Evolutionary conservation across 2,113 vertebrate genomes (phyloP), one percentile per base, ranked within the genome.

Genomic region (Gnathonemus echidnorhynchus): DNA sequence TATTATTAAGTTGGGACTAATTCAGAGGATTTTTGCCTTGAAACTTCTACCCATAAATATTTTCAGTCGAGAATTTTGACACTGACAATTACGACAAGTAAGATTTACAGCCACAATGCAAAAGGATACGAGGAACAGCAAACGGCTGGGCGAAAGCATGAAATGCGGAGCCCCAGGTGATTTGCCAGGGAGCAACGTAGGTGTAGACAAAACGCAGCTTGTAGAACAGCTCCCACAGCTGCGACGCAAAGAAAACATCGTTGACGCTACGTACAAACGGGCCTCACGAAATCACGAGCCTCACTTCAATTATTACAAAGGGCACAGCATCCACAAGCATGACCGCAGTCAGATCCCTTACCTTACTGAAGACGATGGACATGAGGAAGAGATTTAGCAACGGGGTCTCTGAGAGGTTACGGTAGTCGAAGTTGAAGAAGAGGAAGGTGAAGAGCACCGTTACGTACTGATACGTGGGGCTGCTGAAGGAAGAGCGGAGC

Each of bases 71-170:
- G n/a, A 80, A 80, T 42, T 80, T 42, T 80, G 1, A 39, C 74
- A 74, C 9, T 74, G 17, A 17, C 35, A 19, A 80, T 80, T 42
- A 39, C 15, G 74, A 77, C 70, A 13, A 77, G 3, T 31, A 66
- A 77, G 35, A 42, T 1, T 19, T 42, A 39, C 46, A 66, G 5
- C 39, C 77, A 80, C 84, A 45, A 21, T 21, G n/a, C 4, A 86
- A 91, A 97, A 99, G 97, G 98, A 99, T 99, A 99, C 98, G 98
- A 95, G 98, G 98, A 92, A 99, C 98, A 66, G 98, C 98, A 91
- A 99, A 99, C 9, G 98, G 98, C 93, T 99, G 98, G 92, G 98
- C 98, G 62, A 99, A 99, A 91, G 98, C 98, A 83, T 99, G 98
- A 92, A 99, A 99, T 80, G 98, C 98, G 88, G 98, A 99, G 52